Evolutionary conservation across 2,113 vertebrate genomes (phyloP).

Genomic region (Anser brachyrhynchus): DNA sequence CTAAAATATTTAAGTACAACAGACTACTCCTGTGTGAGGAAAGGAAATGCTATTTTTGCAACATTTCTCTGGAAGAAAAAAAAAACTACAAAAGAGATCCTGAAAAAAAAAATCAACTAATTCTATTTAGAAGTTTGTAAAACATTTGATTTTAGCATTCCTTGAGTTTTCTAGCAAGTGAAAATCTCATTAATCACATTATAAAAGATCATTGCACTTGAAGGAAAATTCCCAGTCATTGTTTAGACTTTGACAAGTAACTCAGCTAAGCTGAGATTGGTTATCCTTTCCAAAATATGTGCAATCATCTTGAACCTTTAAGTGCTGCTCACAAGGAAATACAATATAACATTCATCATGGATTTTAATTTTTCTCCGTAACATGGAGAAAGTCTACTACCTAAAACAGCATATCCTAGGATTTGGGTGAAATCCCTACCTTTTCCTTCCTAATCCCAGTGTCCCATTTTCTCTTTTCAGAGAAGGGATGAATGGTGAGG

Average conservation of each 20-base stretch:
- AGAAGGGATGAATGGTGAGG: not conserved
- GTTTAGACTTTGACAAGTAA: not conserved
- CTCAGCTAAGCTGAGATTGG: not conserved
- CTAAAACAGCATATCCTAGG: not conserved
- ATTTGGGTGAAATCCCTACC: not conserved
- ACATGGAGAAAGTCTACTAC: not conserved
- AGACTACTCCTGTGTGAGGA: not conserved
- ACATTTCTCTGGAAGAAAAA: not conserved
- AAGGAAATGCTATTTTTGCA: not conserved
- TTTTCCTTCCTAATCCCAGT: not conserved
- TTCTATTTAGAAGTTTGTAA: not conserved
- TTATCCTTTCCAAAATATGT: not conserved
- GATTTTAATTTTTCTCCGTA: not conserved
- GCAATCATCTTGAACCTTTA: not conserved
- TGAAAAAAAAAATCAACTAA: not conserved
- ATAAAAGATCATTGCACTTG: not conserved
- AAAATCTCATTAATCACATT: not conserved
- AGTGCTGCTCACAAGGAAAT: not conserved
- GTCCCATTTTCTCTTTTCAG: not conserved
- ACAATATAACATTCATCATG: not conserved
- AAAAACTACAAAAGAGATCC: not conserved
- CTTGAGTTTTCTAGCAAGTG: not conserved
- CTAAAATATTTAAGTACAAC: not conserved
- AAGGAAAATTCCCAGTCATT: not conserved
- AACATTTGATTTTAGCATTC: not conserved